Conservation (phyloP, 2,797 vertebrate genomes). For the Babyrousa celebensis region DNA sequence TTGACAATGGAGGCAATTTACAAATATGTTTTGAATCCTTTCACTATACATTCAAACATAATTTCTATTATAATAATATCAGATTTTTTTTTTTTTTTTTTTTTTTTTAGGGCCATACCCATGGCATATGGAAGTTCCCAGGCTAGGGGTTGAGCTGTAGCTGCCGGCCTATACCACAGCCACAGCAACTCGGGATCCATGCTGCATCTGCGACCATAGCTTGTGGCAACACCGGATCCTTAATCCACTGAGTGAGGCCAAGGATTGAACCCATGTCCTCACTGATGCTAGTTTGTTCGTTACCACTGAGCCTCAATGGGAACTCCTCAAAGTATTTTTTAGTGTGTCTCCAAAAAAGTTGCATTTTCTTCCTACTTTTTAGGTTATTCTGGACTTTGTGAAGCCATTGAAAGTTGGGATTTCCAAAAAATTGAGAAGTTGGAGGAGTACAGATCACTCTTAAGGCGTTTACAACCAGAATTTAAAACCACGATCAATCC, state of each 20-base stretch:
- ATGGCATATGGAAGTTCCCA: too few species aligned
- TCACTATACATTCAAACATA: neutral
- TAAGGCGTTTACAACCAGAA: slow-evolving; percentile 88
- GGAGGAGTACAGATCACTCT: slow-evolving; percentile 84
- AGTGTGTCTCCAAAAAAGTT: neutral
- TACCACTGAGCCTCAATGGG: too few species aligned
- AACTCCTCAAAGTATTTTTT: slow-evolving; percentile 14
- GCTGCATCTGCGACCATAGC: too few species aligned
- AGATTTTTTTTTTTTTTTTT: too few species aligned
- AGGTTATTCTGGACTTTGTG: slow-evolving; percentile 90
- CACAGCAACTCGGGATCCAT: too few species aligned
- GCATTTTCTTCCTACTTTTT: slow-evolving; percentile 38
- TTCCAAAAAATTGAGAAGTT: slow-evolving; percentile 89
- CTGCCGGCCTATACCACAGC: too few species aligned
- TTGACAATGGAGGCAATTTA: neutral
- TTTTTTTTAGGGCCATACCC: too few species aligned
- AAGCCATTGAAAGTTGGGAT: slow-evolving; percentile 91
- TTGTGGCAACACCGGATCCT: too few species aligned
- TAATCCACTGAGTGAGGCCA: too few species aligned
- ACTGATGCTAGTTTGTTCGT: too few species aligned
- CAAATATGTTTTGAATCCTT: neutral
- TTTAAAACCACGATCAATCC: slow-evolving; percentile 86
- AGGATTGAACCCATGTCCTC: too few species aligned
- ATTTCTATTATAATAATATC: slow-evolving; percentile 33
- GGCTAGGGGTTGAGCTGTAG: too few species aligned